Conservation (phyloP, 2,113 vertebrate species). For the Xiphophorus hellerii region DNA sequence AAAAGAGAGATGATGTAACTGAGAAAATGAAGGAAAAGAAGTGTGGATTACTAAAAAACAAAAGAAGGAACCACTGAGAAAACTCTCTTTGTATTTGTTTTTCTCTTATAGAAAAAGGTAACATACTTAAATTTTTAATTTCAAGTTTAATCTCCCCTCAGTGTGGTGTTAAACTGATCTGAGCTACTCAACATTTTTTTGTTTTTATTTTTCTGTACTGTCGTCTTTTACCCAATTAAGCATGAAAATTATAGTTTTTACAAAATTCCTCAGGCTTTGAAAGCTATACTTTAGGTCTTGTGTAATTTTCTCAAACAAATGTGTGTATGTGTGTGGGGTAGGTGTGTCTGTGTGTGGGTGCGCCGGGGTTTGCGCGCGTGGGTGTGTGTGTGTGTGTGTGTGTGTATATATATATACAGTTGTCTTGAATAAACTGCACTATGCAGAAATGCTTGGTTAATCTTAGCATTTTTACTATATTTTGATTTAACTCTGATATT, state of each 20-base stretch:
- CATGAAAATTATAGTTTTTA: no score
- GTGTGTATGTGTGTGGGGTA: no score
- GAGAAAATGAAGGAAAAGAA: constrained; percentile 44
- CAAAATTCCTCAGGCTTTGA: no score
- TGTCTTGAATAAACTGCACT: background rate
- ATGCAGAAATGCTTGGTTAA: background rate
- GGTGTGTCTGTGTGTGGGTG: no score
- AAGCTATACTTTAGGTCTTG: no score
- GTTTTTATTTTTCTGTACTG: background rate
- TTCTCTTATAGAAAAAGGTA: no score
- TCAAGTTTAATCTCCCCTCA: background rate
- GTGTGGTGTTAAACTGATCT: background rate
- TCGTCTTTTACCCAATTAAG: no score
- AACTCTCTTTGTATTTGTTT: constrained; percentile 41
- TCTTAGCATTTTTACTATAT: background rate
- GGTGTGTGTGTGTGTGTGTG: no score
- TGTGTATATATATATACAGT: no score
- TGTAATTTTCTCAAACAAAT: no score
- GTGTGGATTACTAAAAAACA: constrained; percentile 42
- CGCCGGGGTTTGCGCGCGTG: no score
- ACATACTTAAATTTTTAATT: background rate
- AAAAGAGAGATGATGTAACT: constrained; percentile 30
- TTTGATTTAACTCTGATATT: background rate
- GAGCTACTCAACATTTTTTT: background rate
- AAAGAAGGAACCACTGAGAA: constrained; percentile 31